Conservation (phyloP, 2,888 invertebrate species). For the Scaptomyza caliginosa region DNA sequence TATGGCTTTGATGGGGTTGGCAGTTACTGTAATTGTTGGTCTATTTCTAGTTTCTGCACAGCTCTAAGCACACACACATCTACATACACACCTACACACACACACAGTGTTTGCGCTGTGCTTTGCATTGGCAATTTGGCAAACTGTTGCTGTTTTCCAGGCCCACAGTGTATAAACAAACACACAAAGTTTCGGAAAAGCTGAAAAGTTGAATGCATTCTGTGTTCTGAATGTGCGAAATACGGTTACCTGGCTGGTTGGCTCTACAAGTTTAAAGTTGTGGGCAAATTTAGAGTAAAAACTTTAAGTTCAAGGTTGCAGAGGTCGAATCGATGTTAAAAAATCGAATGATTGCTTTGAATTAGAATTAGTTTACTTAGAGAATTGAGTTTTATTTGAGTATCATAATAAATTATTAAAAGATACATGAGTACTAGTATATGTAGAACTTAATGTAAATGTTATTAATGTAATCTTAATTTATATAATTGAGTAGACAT, state of each 20-base stretch:
- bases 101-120: slow-evolving; percentile 24
- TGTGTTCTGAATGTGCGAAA: not conserved
- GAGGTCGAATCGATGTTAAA: not conserved
- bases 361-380: too few species aligned
- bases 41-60: slow-evolving; percentile 13
- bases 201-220: slow-evolving; percentile 35
- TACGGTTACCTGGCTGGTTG: not conserved
- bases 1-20: slow-evolving; percentile 38
- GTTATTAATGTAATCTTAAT: too few species aligned
- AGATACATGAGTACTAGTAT: too few species aligned
- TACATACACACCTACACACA: not conserved
- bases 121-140: slow-evolving; percentile 41
- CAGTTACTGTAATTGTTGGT: slow-evolving; percentile 55
- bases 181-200: slow-evolving; percentile 6
- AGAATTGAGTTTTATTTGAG: too few species aligned
- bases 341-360: not conserved
- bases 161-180: slow-evolving; percentile 11
- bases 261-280: slow-evolving; percentile 1
- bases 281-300: not conserved
- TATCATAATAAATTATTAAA: too few species aligned
- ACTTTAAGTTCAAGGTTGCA: not conserved
- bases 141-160: slow-evolving; percentile 57
- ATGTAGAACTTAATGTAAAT: too few species aligned
- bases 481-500: not conserved
- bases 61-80: not conserved